These are phyloP conservation scores for Drosophila ezoana DNA, from an alignment of 2,888 invertebrate species.

Conservation along the genomic window DNA sequence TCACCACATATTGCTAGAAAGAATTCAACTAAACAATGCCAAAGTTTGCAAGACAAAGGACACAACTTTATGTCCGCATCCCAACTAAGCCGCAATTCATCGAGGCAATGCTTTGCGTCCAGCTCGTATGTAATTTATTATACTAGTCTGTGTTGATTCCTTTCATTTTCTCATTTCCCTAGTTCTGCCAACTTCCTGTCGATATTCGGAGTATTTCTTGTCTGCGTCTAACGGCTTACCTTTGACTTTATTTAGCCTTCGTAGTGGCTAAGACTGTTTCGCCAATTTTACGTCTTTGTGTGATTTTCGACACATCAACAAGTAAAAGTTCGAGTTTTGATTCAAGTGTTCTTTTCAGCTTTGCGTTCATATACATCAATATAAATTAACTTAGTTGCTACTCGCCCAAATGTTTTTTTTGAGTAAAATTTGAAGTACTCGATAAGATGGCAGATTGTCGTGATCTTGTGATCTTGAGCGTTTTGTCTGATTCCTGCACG, in stretches of 20 bases:
- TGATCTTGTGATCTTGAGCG: not conserved
- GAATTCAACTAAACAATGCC: constrained; percentile 61
- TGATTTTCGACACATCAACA: constrained; percentile 18
- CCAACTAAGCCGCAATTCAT: constrained; percentile 1
- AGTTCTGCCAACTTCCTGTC: not conserved
- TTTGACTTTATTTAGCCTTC: not conserved
- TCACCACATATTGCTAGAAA: constrained; percentile 60
- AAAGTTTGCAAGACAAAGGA: constrained; percentile 48
- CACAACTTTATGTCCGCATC: constrained; percentile 16
- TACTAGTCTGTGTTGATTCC: constrained; percentile 16
- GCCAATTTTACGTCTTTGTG: not conserved
- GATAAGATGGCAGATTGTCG: not conserved
- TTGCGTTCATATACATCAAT: too few relatives aligned
- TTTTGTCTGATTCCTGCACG: not conserved
- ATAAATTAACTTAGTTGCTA: too few relatives aligned
- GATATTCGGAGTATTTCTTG: not conserved
- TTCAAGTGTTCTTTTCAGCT: not conserved
- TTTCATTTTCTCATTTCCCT: not conserved
- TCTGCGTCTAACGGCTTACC: constrained; percentile 11
- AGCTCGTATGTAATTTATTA: constrained; percentile 40
- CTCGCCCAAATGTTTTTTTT: too few relatives aligned
- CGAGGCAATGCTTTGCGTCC: constrained; percentile 5
- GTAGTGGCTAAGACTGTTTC: not conserved
- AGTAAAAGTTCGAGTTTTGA: constrained; percentile 3
- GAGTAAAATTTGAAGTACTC: too few relatives aligned